These are phyloP conservation scores for Pseudopleuronectes americanus DNA, from an alignment of 2,797 vertebrate genomes.

Conservation along the genomic window DNA sequence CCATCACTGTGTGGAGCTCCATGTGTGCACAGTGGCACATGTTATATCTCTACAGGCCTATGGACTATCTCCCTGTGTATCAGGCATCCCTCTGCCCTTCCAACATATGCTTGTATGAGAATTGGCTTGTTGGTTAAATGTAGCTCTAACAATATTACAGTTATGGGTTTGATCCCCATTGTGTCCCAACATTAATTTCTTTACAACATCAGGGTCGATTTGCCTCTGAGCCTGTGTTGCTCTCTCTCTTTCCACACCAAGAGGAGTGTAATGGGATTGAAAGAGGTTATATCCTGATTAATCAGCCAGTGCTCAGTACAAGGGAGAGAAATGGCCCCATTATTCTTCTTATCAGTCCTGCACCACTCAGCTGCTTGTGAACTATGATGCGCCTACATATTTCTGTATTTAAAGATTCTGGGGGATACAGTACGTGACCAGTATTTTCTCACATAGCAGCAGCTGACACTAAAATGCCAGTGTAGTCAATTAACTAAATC, in stretches of 20 bases:
- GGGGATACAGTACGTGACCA: not conserved
- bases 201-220: not conserved
- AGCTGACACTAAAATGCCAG: no score
- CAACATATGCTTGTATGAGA: no score
- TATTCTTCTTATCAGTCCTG: not conserved
- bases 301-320: not conserved
- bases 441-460: no score
- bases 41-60: no score
- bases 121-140: no score
- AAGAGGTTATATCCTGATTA: not conserved
- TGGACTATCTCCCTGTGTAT: no score
- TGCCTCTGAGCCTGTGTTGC: not conserved
- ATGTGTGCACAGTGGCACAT: not conserved
- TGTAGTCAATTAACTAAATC: no score
- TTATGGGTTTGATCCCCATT: not conserved
- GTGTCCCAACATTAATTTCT: not conserved
- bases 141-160: not conserved
- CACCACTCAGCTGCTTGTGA: not conserved
- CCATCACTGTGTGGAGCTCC: not conserved
- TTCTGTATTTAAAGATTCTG: not conserved
- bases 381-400: not conserved
- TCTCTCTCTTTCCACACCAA: not conserved
- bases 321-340: not conserved
- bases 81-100: no score
- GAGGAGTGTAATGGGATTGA: not conserved